Evolutionary conservation across 2,113 vertebrate genomes (phyloP).

Genomic region (Takifugu flavidus): DNA sequence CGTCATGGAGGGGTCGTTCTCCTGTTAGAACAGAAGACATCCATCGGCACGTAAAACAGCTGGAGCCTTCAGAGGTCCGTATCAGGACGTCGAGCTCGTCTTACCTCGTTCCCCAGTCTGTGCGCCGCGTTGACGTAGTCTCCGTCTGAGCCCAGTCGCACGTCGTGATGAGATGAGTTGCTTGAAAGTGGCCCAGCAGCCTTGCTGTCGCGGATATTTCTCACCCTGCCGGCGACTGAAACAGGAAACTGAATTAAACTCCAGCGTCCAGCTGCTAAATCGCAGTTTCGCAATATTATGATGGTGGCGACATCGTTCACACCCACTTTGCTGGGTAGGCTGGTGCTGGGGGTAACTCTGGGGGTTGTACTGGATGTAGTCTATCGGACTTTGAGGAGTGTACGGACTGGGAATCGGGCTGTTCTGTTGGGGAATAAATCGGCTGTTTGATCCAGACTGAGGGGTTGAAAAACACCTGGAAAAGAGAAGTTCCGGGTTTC

Average conservation of each 20-base stretch:
- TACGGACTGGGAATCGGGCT: constrained; percentile 98
- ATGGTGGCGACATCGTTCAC: neutral
- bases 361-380: constrained; percentile 94
- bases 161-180: constrained; percentile 89
- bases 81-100: constrained; percentile 21
- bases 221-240: constrained; percentile 83
- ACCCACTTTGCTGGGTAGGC: constrained; percentile 90
- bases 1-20: constrained; percentile 87
- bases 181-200: constrained; percentile 88
- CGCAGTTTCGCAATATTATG: neutral
- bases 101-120: constrained; percentile 92
- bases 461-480: constrained; percentile 92
- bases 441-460: constrained; percentile 86
- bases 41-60: constrained; percentile 18
- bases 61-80: neutral
- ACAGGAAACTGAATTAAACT: constrained; percentile 9
- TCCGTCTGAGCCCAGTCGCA: constrained; percentile 84
- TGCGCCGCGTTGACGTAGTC: constrained; percentile 93
- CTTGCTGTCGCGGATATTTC: constrained; percentile 91
- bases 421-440: constrained; percentile 92
- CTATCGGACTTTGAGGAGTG: constrained; percentile 93
- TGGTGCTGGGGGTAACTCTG: constrained; percentile 92
- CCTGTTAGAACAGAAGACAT: constrained; percentile 68
- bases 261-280: neutral
- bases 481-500: constrained; percentile 4